Conservation (phyloP, 2,888 invertebrate genomes). For the Congeria kusceri region DNA sequence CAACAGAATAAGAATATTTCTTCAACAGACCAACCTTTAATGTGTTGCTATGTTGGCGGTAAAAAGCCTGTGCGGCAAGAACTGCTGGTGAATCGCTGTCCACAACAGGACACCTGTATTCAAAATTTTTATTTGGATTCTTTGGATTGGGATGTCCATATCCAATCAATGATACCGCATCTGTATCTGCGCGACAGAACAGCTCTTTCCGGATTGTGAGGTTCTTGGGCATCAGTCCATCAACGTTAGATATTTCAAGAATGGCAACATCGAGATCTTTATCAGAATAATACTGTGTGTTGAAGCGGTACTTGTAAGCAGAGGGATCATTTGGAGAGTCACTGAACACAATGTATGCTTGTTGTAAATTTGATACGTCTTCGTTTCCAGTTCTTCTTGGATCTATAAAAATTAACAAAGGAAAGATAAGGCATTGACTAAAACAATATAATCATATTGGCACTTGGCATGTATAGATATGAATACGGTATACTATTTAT, state of each 20-base stretch:
- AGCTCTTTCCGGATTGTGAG: neutral
- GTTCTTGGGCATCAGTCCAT: neutral
- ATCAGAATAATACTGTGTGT: neutral
- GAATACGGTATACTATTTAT: no score
- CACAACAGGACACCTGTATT: neutral
- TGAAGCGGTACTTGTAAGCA: neutral
- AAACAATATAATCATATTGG: no score
- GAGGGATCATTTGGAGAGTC: neutral
- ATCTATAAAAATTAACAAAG: no score
- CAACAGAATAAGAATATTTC: neutral
- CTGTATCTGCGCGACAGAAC: neutral
- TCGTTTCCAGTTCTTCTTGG: no score
- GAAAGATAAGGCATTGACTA: no score
- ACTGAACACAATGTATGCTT: neutral
- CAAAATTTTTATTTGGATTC: neutral
- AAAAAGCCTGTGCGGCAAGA: no score
- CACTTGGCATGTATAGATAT: no score
- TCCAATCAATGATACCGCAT: neutral
- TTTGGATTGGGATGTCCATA: slow-evolving; percentile 3
- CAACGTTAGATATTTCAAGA: neutral
- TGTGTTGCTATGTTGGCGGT: no score
- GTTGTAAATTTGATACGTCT: no score
- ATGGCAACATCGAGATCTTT: neutral
- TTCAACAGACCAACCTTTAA: no score
- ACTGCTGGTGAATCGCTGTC: neutral